phyloP scores from a whole-genome alignment of 2,797 vertebrate species.

The Sphaeramia orbicularis region DNA sequence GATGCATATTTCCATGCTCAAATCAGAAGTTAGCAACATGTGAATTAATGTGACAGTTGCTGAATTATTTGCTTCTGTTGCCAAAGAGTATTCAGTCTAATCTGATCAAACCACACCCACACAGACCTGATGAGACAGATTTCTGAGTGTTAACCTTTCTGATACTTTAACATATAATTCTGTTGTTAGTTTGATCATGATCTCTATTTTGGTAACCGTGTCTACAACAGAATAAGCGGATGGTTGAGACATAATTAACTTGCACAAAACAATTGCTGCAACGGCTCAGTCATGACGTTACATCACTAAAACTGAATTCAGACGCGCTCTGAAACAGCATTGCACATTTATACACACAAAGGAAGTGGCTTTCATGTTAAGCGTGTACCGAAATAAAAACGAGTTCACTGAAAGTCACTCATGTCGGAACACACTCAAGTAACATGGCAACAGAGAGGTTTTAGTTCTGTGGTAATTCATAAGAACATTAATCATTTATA shows the following conservation, averaged over 20 bases:
- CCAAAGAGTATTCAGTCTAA: neutral
- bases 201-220: constrained; percentile 1
- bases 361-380: constrained; percentile 73
- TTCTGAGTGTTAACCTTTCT: neutral
- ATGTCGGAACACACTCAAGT: constrained; percentile 13
- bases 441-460: neutral
- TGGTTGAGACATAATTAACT: constrained; percentile 33
- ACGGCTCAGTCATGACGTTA: constrained; percentile 3
- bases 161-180: too few species aligned
- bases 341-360: constrained; percentile 35
- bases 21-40: constrained; percentile 6
- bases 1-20: neutral
- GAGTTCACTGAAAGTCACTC: constrained; percentile 36
- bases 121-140: neutral
- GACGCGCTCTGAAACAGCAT: constrained; percentile 9
- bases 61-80: neutral
- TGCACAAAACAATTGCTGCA: constrained; percentile 9
- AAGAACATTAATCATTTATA: constrained; percentile 3
- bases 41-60: neutral
- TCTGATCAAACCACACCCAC: neutral
- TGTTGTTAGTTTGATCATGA: neutral
- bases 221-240: neutral
- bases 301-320: constrained; percentile 21
- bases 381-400: constrained; percentile 50
- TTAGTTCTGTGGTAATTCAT: constrained; percentile 7